Evolutionary conservation across 2,797 vertebrate species (phyloP), one percentile per base, ranked within the genome.

Genomic region (Loriculus beryllinus): DNA sequence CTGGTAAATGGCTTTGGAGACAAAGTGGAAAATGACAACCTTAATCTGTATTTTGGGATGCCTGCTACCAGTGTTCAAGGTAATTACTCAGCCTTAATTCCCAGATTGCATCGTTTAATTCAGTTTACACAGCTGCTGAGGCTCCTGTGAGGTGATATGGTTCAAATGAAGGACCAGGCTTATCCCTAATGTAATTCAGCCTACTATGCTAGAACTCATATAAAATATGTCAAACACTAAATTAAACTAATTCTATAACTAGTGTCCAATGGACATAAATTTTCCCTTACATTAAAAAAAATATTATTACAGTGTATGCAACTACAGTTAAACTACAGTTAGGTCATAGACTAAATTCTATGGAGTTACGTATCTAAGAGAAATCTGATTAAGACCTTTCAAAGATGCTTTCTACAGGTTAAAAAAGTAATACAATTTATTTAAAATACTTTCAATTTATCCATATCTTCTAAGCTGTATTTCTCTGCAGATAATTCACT

Each of bases 31-130:
- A 95, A 97, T 78, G 28, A 92, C 90, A 95, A 77, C 42, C 11
- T 87, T 96, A 96, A 96, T 95, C 78, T 92, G 56, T 75, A 71
- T 86, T 96, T 93, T 94, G 81, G 43, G 75, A 93, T 82, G 80
- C 47, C 60, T 95, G 65, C 59, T 95, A 86, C 39, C 71, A 76
- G 29, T 72, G 40, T 52, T 94, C 51, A 90, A 80, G 17, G 69
- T 93, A 93, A 96, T 96, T 96, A 90, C 51, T 82, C 28, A 91
- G 70, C 42, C 56, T 69, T 93, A 89, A 93, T 95, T 95, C 81
- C 89, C 88, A 92, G 39, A 92, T 28, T 68, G 64, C 17, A 10
- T 87, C 76, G 78, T 20, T 40, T 92, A 93, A 96, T 95, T 96
- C 90, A 90, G 43, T 86, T 92, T 92, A 95, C 82, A 91, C 59